Percentiles rank a stretch among this genome's conserved stretches.
Evolutionary conservation across 2,113 vertebrate species (phyloP).

Genomic region (Cacatua alba): DNA sequence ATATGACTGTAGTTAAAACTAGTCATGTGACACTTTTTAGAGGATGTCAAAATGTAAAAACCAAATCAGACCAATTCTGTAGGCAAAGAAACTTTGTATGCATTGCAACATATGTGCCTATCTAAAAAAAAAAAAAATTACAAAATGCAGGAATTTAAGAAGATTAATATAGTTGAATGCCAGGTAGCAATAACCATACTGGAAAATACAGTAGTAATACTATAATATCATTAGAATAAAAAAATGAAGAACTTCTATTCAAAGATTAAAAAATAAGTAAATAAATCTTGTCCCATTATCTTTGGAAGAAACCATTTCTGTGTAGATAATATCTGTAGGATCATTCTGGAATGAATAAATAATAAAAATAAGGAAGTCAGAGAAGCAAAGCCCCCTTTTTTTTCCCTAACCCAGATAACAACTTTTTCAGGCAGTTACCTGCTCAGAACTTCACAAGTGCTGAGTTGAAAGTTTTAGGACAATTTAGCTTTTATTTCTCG

Average conservation of each 20-base stretch:
- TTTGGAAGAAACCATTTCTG: neutral
- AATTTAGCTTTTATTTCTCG: neutral
- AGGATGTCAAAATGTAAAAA: neutral
- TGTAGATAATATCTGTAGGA: neutral
- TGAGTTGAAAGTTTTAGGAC: neutral
- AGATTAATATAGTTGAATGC: neutral
- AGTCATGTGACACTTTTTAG: neutral
- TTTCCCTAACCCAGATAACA: neutral
- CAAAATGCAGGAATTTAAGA: neutral
- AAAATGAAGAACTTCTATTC: neutral
- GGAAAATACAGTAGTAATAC: neutral
- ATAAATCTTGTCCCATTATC: neutral
- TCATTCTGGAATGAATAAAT: neutral
- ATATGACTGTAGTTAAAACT: neutral
- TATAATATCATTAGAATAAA: neutral
- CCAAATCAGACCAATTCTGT: neutral
- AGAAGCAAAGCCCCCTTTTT: neutral
- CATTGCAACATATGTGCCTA: neutral
- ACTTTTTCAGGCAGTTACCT: neutral
- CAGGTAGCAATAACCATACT: neutral
- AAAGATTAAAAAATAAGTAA: neutral
- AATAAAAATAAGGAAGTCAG: neutral
- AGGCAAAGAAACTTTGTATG: neutral
- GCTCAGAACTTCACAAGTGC: neutral
- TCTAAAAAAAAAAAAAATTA: neutral